Evolutionary conservation across 1,140 invertebrate genomes (phyloP), one percentile per base, ranked within the genome.

Genomic region (Pinna nobilis): DNA sequence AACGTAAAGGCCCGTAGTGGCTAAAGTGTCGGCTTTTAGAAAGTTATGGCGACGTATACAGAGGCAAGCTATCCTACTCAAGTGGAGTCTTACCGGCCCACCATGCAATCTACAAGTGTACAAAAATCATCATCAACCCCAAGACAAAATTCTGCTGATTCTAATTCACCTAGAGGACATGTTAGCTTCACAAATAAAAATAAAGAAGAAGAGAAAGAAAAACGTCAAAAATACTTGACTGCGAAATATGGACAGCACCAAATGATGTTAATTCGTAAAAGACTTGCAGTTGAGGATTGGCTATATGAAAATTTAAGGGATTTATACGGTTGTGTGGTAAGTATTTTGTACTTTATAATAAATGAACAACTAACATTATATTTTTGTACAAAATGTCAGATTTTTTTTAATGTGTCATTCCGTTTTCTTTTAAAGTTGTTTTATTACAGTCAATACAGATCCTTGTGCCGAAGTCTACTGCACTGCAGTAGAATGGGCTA

Each of bases 161-260:
- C 65, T 35, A 75, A 64, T 49, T 82, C 81, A 18, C 73, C 77
- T 55, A 73, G 74, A 68, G 75, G 71, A 44, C 74, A 75, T 77
- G 85, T 86, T 35, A 82, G 79, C 77, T 85, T 86, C 79, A 78
- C 61, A 51, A 75, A 82, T 70, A 55, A 70, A 47, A 78, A 81
- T 53, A 61, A 83, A 39, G 82, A 86, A 13, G 81, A 83, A 65
- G 81, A 86, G 59, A 82, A 81, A 59, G 83, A 87, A 47, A 95
- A 97, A 89, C 97, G 97, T 90, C 87, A 90, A 70, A 90, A 90
- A 77, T 98, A 98, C 90, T 92, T 98, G 72, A 98, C 97, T 37
- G 96, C 97, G 74, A 98, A 98, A 88, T 98, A 98, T 86, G 96
- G 96, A 66, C 94, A 94, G 76, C 97, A 98, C 91, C 97, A 98